Percentiles rank a stretch among this genome's conserved stretches.
Conservation (phyloP, 2,888 invertebrate species). For the Hypolimnas misippus region DNA sequence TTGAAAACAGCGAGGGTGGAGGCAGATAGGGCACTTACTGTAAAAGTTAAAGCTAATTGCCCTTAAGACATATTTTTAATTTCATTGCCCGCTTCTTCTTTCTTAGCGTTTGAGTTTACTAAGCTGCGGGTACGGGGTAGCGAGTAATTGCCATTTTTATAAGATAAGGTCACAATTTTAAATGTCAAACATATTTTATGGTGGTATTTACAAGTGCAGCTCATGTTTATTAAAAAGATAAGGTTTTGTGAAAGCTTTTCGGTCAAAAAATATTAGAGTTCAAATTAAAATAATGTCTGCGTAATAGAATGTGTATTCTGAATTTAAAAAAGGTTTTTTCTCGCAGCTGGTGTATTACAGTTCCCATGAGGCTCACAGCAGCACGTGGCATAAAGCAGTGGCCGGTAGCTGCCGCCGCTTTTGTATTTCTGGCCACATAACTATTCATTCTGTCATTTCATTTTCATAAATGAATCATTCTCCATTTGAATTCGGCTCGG, state of each 20-base stretch:
- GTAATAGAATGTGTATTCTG: background rate
- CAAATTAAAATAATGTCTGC: background rate
- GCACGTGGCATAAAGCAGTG: constrained; percentile 64
- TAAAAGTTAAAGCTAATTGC: constrained; percentile 85
- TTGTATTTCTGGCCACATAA: constrained; percentile 66
- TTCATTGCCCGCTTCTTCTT: constrained; percentile 83
- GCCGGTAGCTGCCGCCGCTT: constrained; percentile 69
- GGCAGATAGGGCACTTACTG: constrained; percentile 82
- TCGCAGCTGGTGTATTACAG: constrained; percentile 21
- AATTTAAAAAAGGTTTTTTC: constrained; percentile 17
- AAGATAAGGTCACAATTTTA: constrained; percentile 80
- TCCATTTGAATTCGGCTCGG: constrained; percentile 77
- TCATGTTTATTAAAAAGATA: constrained; percentile 14
- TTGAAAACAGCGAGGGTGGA: constrained; percentile 76
- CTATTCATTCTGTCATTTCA: constrained; percentile 82
- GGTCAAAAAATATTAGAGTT: background rate
- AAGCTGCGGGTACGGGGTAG: constrained; percentile 73
- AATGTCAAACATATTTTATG: constrained; percentile 80
- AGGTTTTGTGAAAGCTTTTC: background rate
- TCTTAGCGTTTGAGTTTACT: constrained; percentile 79
- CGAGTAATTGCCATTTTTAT: constrained; percentile 80
- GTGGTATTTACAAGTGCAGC: constrained; percentile 42
- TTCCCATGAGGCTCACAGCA: constrained; percentile 32
- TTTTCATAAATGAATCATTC: constrained; percentile 83
- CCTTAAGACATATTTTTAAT: constrained; percentile 86